phyloP scores from a whole-genome alignment of 2,113 vertebrate species.

The Toxotes chatareus region DNA sequence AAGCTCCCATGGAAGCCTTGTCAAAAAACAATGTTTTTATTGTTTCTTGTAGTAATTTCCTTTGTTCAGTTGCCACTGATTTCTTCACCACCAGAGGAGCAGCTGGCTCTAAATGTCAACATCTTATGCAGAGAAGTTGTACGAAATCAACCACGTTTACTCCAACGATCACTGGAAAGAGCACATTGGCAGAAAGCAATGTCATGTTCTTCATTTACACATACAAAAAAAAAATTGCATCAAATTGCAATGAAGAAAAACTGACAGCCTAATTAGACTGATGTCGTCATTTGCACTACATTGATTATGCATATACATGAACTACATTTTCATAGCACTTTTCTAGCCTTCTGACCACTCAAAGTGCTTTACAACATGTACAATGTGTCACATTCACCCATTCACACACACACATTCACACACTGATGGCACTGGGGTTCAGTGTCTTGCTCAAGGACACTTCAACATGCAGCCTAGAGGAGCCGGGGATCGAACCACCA shows the following conservation, averaged over 20 bases:
- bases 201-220: background rate
- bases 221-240: background rate
- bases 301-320: conserved; percentile 6
- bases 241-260: background rate
- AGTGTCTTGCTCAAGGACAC: too few relatives aligned
- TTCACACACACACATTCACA: too few relatives aligned
- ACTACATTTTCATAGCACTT: too few relatives aligned
- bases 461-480: too few relatives aligned
- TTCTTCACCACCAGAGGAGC: conserved; percentile 11
- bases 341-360: too few relatives aligned
- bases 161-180: background rate
- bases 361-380: too few relatives aligned
- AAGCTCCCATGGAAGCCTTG: conserved; percentile 15
- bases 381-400: too few relatives aligned
- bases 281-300: conserved; percentile 7
- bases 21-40: conserved; percentile 44
- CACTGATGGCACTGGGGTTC: too few relatives aligned
- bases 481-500: too few relatives aligned
- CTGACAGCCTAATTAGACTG: background rate
- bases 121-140: background rate
- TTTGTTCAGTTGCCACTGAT: conserved; percentile 13
- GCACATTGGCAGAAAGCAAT: background rate
- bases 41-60: conserved; percentile 6
- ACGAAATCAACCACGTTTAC: background rate
- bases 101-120: conserved; percentile 8